phyloP scores from a whole-genome alignment of 2,113 vertebrate genomes.

The Elephas maximus region DNA sequence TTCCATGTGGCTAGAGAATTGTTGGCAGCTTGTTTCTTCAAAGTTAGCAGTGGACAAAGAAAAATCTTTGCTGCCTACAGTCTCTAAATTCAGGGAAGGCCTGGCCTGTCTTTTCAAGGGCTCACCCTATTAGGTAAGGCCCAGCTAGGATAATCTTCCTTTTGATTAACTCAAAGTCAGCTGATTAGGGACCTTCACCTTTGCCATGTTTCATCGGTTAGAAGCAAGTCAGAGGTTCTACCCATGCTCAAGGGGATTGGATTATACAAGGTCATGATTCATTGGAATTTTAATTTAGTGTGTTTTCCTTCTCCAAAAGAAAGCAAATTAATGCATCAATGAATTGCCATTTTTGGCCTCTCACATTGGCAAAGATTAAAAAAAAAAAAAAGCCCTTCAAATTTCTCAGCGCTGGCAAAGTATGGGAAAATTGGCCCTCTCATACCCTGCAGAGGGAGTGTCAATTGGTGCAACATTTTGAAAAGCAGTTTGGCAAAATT shows the following conservation, averaged over 20 bases:
- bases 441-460: background rate
- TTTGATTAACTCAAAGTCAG: constrained; percentile 6
- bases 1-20: background rate
- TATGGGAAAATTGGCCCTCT: background rate
- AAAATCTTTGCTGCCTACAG: background rate
- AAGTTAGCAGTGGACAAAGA: background rate
- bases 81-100: background rate
- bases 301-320: background rate
- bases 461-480: background rate
- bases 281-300: background rate
- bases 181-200: background rate
- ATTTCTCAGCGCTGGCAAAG: background rate
- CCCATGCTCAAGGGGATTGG: background rate
- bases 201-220: background rate
- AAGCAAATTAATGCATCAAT: background rate
- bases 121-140: background rate
- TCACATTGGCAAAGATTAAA: background rate
- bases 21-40: background rate
- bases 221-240: background rate
- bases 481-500: constrained; percentile 6
- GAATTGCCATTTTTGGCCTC: background rate
- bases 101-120: background rate
- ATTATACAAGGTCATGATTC: background rate
- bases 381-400: background rate
- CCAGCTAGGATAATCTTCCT: background rate